Evolutionary conservation across 2,888 invertebrate species (phyloP), one percentile per base, ranked within the genome.

Genomic region (Eupelmus urozonus): DNA sequence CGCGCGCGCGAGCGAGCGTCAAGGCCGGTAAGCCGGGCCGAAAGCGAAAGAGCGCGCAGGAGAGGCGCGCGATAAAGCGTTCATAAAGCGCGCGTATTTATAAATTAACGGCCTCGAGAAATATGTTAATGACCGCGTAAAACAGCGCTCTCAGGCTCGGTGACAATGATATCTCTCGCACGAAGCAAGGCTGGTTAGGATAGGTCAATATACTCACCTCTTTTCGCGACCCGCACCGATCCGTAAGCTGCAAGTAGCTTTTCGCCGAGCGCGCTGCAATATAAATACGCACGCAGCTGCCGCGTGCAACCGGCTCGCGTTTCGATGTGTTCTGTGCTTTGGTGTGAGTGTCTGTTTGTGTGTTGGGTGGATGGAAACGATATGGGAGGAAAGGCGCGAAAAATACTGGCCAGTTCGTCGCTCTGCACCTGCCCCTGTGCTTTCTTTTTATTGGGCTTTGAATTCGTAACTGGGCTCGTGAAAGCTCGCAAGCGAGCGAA

Each of bases 81-180:
- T 34, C 71, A 53, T 65, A 70, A 79, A 67, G 45, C 59, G 25
- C 13, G n/a, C n/a, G 63, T 80, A 80, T 76, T 73, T 76, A 73
- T 80, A 80, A 73, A 65, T 66, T 42, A 13, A 51, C 53, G 80
- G 60, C 80, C 80, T 80, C 73, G 79, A 25, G 11, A 77, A 80
- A 77, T 74, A 77, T 76, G 76, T 62, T 77, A 80, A 80, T 71
- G 77, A 71, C 66, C 77, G 74, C 62, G 71, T 80, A 67, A 77
- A 79, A 77, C 51, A 2, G 3, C 25, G 34, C 29, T 25, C 34
- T 5, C 70, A 23, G 13, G 42, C 60, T 16, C 49, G 25, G 29
- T 29, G 73, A 78, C 74, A 74, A 74, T 70, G 67, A 51, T 70
- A 74, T 49, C 69, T 53, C n/a, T n/a, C n/a, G n/a, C n/a, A n/a